A percentile compares a stretch with the other conserved stretches of the same genome.
Evolutionary conservation across 2,797 vertebrate species (phyloP).

Genomic region (Peromyscus melanophrys): DNA sequence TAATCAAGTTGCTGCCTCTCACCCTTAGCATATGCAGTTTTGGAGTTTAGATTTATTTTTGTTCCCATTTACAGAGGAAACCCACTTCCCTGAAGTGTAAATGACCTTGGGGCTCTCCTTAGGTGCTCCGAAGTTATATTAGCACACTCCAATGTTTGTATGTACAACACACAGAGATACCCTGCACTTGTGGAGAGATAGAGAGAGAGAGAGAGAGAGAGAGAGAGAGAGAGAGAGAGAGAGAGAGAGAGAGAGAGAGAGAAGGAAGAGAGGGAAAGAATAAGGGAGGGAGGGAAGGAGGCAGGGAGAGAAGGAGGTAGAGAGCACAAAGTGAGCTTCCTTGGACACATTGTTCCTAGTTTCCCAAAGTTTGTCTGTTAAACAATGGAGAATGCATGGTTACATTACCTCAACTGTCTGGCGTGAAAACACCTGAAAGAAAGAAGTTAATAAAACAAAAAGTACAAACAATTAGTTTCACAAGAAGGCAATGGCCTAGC

Average conservation of each 20-base stretch:
- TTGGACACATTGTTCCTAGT: background rate
- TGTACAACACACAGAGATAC: background rate
- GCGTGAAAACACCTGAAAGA: background rate
- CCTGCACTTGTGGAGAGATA: background rate
- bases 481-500: background rate
- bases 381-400: background rate
- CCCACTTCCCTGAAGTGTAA: constrained; percentile 45
- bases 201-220: background rate
- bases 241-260: too few species aligned
- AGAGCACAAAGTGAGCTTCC: background rate
- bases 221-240: background rate
- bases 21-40: background rate
- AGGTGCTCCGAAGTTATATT: background rate
- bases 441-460: background rate
- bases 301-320: background rate
- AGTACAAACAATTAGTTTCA: background rate
- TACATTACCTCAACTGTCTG: background rate
- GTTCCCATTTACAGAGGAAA: constrained; percentile 70
- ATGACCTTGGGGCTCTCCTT: background rate
- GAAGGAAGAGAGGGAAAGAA: too few species aligned
- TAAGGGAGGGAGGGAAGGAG: background rate
- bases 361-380: background rate
- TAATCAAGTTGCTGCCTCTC: constrained; percentile 34
- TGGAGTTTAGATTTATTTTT: constrained; percentile 63
- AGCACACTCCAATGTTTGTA: background rate